Evolutionary conservation across 2,113 vertebrate genomes (phyloP).

Genomic region (Trematomus loennbergii): DNA sequence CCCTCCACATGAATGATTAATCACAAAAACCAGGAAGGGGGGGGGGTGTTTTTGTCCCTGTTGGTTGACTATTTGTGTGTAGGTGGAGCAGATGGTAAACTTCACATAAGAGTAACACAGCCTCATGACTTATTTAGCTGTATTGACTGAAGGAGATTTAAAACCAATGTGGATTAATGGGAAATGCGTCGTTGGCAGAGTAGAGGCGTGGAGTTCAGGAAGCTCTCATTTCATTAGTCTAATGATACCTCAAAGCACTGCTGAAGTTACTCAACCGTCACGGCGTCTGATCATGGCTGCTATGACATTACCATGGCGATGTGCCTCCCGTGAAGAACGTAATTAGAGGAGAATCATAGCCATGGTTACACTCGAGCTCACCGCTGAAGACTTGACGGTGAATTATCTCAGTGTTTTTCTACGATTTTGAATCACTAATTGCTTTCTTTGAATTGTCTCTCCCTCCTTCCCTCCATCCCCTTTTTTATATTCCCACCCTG

Average conservation of each 20-base stretch:
- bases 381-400: slow-evolving; percentile 16
- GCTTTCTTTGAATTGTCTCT: slow-evolving; percentile 16
- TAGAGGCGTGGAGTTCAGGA: neutral
- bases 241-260: slow-evolving; percentile 13
- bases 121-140: slow-evolving; percentile 16
- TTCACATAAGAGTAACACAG: slow-evolving; percentile 9
- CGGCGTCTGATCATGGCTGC: slow-evolving; percentile 40
- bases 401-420: slow-evolving; percentile 21
- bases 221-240: slow-evolving; percentile 2
- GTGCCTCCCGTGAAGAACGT: slow-evolving; percentile 48
- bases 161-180: slow-evolving; percentile 6
- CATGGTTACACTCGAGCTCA: slow-evolving; percentile 41
- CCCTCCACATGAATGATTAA: slow-evolving; percentile 69
- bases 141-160: neutral
- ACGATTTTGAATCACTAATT: slow-evolving; percentile 27
- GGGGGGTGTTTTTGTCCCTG: slow-evolving; percentile 22
- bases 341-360: slow-evolving; percentile 56
- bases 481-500: neutral
- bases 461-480: neutral
- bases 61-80: slow-evolving; percentile 20
- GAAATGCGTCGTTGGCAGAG: neutral
- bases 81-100: slow-evolving; percentile 29
- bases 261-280: slow-evolving; percentile 21
- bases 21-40: slow-evolving; percentile 28
- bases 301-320: slow-evolving; percentile 54